Conservation (phyloP, 2,113 vertebrate genomes). For the Eidolon helvum region DNA sequence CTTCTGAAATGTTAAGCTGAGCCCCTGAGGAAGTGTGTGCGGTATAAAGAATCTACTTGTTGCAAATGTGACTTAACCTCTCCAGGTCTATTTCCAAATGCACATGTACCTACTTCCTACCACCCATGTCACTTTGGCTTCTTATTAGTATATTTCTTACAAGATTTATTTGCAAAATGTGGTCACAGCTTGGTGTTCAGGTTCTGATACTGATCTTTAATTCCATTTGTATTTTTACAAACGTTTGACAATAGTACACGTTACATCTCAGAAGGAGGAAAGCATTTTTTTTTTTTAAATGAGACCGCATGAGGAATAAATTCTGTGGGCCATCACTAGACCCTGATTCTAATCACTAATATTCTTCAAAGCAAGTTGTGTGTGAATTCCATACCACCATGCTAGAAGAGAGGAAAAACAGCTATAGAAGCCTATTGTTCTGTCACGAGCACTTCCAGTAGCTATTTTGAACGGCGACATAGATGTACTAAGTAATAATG, state of each 20-base stretch:
- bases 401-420: neutral
- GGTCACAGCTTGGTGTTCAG: neutral
- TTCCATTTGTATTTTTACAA: neutral
- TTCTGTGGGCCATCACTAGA: neutral
- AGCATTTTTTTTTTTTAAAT: neutral
- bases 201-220: neutral
- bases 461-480: slow-evolving; percentile 26
- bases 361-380: neutral
- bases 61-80: neutral
- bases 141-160: neutral
- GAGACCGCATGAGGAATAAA: neutral
- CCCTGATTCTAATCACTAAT: neutral
- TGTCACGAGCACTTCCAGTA: neutral
- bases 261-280: neutral
- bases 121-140: neutral
- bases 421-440: neutral
- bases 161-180: neutral
- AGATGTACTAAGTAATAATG: neutral
- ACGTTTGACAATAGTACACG: neutral
- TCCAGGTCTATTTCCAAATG: neutral
- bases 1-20: neutral
- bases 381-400: neutral
- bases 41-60: neutral
- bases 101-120: neutral
- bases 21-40: neutral